phyloP scores from a whole-genome alignment of 1,140 invertebrate genomes.

The Macrobrachium nipponense region DNA sequence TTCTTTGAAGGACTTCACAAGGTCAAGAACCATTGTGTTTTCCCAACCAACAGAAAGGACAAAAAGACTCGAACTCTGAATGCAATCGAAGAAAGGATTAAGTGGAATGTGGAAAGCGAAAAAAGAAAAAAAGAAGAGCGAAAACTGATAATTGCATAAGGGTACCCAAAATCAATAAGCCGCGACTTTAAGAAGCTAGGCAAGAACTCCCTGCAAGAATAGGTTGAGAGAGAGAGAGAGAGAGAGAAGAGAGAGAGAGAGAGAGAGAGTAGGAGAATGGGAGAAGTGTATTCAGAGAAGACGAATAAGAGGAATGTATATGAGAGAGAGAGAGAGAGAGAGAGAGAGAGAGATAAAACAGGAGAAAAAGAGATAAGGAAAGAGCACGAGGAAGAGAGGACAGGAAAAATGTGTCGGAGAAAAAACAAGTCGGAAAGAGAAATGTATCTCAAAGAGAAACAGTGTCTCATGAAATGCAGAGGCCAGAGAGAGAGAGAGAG shows the following conservation, averaged over 20 bases:
- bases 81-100: too few species aligned
- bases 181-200: conserved; percentile 1
- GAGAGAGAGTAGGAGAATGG: background rate
- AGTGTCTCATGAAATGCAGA: background rate
- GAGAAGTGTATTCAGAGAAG: background rate
- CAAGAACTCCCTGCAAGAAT: background rate
- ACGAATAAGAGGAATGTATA: background rate
- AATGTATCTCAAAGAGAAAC: background rate
- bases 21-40: too few species aligned
- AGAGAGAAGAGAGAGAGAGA: background rate
- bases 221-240: background rate
- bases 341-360: too few species aligned
- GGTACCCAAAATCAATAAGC: too few species aligned
- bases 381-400: background rate
- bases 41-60: too few species aligned
- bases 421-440: background rate
- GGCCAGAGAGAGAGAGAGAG: background rate
- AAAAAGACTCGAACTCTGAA: too few species aligned
- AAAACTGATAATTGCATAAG: too few species aligned
- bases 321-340: background rate
- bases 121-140: too few species aligned
- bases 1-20: too few species aligned
- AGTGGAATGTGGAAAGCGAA: too few species aligned
- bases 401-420: background rate
- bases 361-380: background rate